Percentiles rank a stretch among this genome's conserved stretches.
phyloP scores from a whole-genome alignment of 2,113 vertebrate species.

The Callithrix jacchus region DNA sequence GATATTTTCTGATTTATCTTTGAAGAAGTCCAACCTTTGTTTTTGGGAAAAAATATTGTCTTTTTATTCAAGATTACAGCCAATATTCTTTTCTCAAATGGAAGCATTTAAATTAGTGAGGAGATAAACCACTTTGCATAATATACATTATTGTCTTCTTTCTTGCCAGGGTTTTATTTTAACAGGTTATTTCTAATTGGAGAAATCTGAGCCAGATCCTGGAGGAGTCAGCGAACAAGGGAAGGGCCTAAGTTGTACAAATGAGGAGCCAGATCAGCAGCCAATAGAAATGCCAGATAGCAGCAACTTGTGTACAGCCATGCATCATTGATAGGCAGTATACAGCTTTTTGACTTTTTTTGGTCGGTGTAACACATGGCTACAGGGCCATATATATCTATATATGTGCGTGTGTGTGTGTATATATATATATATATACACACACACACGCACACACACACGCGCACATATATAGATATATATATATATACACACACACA shows the following conservation, averaged over 20 bases:
- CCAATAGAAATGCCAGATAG: background rate
- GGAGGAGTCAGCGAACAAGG: background rate
- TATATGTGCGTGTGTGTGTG: no score
- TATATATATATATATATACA: no score
- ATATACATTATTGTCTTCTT: background rate
- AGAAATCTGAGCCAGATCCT: background rate
- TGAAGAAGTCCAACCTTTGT: conserved; percentile 25
- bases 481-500: no score
- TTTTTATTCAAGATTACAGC: background rate
- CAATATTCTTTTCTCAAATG: background rate
- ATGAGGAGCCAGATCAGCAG: background rate
- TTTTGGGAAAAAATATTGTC: background rate
- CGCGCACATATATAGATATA: no score
- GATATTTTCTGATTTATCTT: conserved; percentile 29
- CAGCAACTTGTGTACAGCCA: background rate
- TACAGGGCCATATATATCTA: background rate
- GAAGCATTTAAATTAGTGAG: background rate
- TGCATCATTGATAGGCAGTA: background rate
- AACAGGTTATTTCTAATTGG: background rate
- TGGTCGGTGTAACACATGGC: background rate
- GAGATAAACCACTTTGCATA: background rate
- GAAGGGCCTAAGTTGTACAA: background rate
- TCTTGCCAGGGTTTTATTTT: background rate
- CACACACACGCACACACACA: accelerated
- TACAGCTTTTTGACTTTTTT: background rate